Conservation (phyloP, 2,797 vertebrate species). For the Peromyscus attwateri region DNA sequence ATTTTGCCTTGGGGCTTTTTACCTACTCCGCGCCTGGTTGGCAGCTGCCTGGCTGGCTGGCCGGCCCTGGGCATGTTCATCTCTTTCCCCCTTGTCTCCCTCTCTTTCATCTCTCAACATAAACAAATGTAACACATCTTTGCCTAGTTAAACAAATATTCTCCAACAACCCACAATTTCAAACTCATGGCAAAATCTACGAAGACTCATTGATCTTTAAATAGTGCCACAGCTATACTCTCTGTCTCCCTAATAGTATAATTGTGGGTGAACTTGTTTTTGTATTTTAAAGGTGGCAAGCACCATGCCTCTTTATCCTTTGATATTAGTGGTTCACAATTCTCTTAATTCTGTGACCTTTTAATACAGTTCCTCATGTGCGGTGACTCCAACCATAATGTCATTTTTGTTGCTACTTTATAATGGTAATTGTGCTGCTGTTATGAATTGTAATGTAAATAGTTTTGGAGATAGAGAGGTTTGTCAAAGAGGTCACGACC, state of each 20-base stretch:
- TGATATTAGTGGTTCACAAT: not conserved
- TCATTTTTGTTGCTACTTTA: not conserved
- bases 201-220: slow-evolving; percentile 1
- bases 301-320: not conserved
- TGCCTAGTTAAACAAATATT: no score
- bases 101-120: not conserved
- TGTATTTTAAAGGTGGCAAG: not conserved
- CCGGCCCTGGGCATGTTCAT: not conserved
- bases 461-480: not conserved
- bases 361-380: not conserved
- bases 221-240: slow-evolving; percentile 24
- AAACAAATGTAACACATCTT: no score
- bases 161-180: not conserved
- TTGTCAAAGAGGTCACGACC: not conserved
- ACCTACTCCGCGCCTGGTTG: not conserved
- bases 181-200: slow-evolving; percentile 40
- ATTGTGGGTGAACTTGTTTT: not conserved
- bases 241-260: not conserved
- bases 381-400: not conserved
- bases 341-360: not conserved
- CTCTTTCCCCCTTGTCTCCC: not conserved
- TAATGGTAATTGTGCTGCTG: not conserved
- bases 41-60: not conserved
- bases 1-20: not conserved
- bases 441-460: not conserved